Evolutionary conservation across 2,113 vertebrate genomes (phyloP), one percentile per base, ranked within the genome.

Genomic region (Trogon surrucura): DNA sequence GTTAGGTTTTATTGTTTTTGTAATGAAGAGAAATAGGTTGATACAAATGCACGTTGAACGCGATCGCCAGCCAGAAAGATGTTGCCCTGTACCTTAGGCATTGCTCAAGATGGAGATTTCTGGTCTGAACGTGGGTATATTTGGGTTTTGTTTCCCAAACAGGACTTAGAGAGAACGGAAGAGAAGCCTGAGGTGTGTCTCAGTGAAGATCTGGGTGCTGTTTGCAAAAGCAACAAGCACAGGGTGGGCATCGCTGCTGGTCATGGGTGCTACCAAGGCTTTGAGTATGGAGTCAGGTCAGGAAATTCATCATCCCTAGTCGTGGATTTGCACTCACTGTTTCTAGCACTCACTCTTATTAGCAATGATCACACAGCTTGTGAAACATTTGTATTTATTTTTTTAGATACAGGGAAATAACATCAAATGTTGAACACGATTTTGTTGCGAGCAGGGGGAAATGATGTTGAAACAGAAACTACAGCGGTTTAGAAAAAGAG

Each of bases 1-100:
- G 23, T 45, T 78, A 54, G 5, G 15, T 67, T 86, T 91, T 89
- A 92, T 86, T 87, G 84, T 18, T 95, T 96, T 89, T 82, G 65
- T 80, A 81, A 95, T 87, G 61, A 87, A 36, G 87, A 81, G 57
- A 79, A 79, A 57, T 20, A 81, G 45, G 34, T 56, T 34, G 53
- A 60, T 75, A 57, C 10, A 75, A 64, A 87, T 48, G 9, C 32
- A 19, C 18, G 3, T 3, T 45, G 86, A 85, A 57, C 1, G 0
- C 7, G 30, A 62, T 41, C 51, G 45, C 23, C 41, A 57, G n/a
- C 36, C 30, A 70, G 81, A 75, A 88, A 53, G 41, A 61, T 4
- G 44, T 9, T 65, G 26, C 50, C 16, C 16, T 27, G 9, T 41
- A 8, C 58, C 74, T 80, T 11, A 38, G 64, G 26, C 36, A 61